Evolutionary conservation across 23 tunicate species (phyloP), one percentile per base, ranked within the genome.

Genomic region (Clavelina lepadiformis): DNA sequence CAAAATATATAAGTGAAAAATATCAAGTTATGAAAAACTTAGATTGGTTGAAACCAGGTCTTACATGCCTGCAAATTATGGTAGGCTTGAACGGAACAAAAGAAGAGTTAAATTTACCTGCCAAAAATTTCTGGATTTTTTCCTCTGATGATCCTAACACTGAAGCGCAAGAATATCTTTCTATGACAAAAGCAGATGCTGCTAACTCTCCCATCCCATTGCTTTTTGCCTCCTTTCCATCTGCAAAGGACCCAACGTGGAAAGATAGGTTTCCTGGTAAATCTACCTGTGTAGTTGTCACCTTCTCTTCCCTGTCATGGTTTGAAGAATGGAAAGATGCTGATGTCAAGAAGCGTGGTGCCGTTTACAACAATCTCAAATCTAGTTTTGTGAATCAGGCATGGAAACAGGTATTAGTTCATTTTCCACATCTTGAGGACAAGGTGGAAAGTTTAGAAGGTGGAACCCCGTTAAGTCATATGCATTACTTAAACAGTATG

Each of bases 231-330:
- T 88, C 96, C 23, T 88, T 88, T 67, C 96, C 96, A 19, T 88
- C 96, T 60, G 82, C 96, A 0, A 80, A 80, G 56, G 96, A 88
- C 50, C 73, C 83, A 11, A 63, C 82, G 1, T 88, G 82, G 83
- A 38, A 80, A 24, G 60, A 22, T 3, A 67, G 88, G 27, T 73
- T 74, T 80, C 96, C 96, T 38, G 74, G 64, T 3, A 88, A 88
- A 35, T 80, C 96, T 24, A 68, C 79, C 11, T 88, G 96, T 60
- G 72, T 64, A 11, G 47, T 74, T 18, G 88, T 88, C n/a, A 80
- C 96, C 3, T 68, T 88, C 27, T 60, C 77, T 18, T 54, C 75
- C 44, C 25, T 59, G 51, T 33, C 56, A 23, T 88, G 96, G 96
- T 88, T 88, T 69, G 73, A 68, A 29, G 88, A 88, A 30, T 88